Evolutionary conservation across 2,888 invertebrate species (phyloP).

Genomic region (Caenorhabditis virilis): DNA sequence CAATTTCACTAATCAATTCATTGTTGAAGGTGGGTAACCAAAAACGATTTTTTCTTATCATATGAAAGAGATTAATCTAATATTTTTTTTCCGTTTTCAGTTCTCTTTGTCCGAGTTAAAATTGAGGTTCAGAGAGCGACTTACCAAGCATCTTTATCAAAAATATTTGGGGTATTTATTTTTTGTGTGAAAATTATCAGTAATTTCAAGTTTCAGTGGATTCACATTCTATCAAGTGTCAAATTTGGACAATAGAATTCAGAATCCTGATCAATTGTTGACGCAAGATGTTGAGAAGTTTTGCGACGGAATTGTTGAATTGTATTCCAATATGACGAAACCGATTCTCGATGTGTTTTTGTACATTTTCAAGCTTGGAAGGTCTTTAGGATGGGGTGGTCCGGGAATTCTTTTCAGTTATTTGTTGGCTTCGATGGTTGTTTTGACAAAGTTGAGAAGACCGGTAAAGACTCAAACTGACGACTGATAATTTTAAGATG

Average conservation of each 20-base stretch:
- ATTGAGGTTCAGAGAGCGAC: constrained; percentile 84
- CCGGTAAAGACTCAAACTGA: constrained; percentile 47
- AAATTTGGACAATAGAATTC: constrained; percentile 90
- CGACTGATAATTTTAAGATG: not conserved
- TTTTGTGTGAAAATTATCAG: not conserved
- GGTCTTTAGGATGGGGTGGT: constrained; percentile 83
- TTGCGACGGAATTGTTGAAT: constrained; percentile 89
- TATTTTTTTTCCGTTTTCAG: constrained; percentile 67
- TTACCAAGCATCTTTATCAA: constrained; percentile 84
- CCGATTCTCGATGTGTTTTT: constrained; percentile 91
- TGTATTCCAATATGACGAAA: constrained; percentile 94
- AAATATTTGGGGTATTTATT: constrained; percentile 84
- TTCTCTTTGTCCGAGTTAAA: constrained; percentile 93
- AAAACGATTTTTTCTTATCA: constrained; percentile 7
- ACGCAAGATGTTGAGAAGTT: constrained; percentile 97
- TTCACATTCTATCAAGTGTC: constrained; percentile 84
- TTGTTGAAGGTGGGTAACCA: constrained; percentile 77
- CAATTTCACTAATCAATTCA: constrained; percentile 92
- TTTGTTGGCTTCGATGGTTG: constrained; percentile 82
- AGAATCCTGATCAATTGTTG: constrained; percentile 93
- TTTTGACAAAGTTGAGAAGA: constrained; percentile 75
- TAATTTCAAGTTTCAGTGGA: constrained; percentile 43
- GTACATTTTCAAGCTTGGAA: constrained; percentile 86
- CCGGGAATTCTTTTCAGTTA: constrained; percentile 87
- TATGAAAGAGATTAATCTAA: not conserved